A percentile compares a stretch with the other conserved stretches of the same genome.
These are phyloP conservation scores for Colinus virginianus DNA, from an alignment of 2,113 vertebrate genomes.

Conservation along the genomic window DNA sequence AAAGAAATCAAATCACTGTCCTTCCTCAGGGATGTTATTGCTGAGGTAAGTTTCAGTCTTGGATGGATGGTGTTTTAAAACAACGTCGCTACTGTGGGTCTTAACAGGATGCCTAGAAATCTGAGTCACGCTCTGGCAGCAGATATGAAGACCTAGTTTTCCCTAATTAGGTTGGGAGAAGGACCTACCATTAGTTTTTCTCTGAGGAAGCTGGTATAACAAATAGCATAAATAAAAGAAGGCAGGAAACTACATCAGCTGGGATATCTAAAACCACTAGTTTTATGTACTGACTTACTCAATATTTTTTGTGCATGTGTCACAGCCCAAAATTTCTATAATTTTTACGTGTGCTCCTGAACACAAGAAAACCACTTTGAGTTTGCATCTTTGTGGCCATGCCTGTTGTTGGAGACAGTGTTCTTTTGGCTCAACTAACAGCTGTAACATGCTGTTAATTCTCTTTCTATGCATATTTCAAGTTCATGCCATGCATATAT, in stretches of 20 bases:
- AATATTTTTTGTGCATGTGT: not conserved
- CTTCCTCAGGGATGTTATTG: not conserved
- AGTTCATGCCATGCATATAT: accelerated
- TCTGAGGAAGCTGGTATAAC: not conserved
- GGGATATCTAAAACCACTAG: not conserved
- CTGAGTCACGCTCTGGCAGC: not conserved
- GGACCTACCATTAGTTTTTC: not conserved
- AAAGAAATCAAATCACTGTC: not conserved
- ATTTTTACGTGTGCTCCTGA: not conserved
- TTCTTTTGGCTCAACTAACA: not conserved
- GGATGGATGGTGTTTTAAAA: not conserved
- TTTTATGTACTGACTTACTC: not conserved
- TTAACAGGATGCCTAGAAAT: not conserved
- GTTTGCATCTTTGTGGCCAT: not conserved
- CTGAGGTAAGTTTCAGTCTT: constrained; percentile 9
- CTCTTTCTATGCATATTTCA: not conserved
- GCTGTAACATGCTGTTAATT: not conserved
- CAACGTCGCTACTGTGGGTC: not conserved
- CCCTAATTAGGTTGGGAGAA: not conserved
- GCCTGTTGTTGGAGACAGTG: not conserved
- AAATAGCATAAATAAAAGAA: not conserved
- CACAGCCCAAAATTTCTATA: not conserved
- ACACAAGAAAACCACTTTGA: not conserved
- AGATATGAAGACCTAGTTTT: constrained; percentile 9
- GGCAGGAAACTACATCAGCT: not conserved